Evolutionary conservation across 23 tunicate species (phyloP).

Genomic region (Phallusia fumigata): DNA sequence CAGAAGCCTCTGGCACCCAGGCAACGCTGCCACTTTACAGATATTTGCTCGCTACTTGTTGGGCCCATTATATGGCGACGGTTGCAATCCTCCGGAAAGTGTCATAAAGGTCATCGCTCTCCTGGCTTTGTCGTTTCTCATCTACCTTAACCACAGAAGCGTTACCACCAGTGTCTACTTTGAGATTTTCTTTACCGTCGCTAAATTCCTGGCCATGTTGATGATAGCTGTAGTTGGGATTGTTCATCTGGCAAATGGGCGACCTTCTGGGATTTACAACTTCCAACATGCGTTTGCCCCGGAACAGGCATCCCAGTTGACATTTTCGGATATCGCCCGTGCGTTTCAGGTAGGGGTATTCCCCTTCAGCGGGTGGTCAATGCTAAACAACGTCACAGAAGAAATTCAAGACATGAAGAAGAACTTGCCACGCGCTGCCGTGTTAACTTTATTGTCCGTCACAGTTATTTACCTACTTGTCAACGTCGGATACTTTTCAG

Average conservation of each 20-base stretch:
- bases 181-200: slow-evolving; percentile 42
- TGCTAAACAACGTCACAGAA: slow-evolving; percentile 33
- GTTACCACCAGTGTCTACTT: slow-evolving; percentile 41
- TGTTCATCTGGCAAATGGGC: slow-evolving; percentile 21
- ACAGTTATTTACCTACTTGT: slow-evolving; percentile 42
- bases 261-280: slow-evolving; percentile 43
- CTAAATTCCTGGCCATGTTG: slow-evolving; percentile 42
- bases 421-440: slow-evolving; percentile 39
- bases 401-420: slow-evolving; percentile 48
- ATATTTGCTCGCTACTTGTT: slow-evolving; percentile 49
- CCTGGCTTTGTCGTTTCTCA: not conserved
- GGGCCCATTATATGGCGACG: slow-evolving; percentile 39
- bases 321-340: slow-evolving; percentile 6
- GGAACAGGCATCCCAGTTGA: not conserved
- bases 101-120: slow-evolving; percentile 36
- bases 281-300: slow-evolving; percentile 44
- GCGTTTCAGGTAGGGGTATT: slow-evolving; percentile 52
- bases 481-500: slow-evolving; percentile 71
- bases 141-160: slow-evolving; percentile 42
- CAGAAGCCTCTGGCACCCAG: not conserved
- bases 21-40: slow-evolving; percentile 21
- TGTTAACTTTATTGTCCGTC: slow-evolving; percentile 24
- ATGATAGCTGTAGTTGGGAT: slow-evolving; percentile 49
- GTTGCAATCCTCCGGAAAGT: slow-evolving; percentile 38
- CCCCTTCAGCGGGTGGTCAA: slow-evolving; percentile 49